Conservation (phyloP, 2,113 vertebrate genomes). For the Pipra filicauda region DNA sequence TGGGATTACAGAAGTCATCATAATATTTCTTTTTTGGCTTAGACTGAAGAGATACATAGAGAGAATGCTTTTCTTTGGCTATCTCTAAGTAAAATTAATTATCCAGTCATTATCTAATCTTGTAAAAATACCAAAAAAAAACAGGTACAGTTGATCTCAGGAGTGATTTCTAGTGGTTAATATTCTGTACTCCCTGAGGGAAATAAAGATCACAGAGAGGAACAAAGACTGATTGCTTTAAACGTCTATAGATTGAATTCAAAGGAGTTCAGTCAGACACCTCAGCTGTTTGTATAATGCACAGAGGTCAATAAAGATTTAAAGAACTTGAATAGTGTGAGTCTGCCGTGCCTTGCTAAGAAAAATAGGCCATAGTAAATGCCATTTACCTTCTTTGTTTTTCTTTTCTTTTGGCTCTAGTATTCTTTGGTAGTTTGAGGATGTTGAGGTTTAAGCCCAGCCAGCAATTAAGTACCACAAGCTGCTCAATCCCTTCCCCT, state of each 20-base stretch:
- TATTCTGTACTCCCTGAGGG: background rate
- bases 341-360: background rate
- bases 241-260: background rate
- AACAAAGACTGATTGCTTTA: background rate
- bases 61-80: background rate
- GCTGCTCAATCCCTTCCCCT: background rate
- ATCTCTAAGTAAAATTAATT: background rate
- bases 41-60: background rate
- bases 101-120: background rate
- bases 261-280: background rate
- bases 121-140: background rate
- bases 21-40: background rate
- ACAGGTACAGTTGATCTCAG: background rate
- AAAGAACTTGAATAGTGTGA: background rate
- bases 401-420: background rate
- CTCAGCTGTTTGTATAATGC: background rate
- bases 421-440: background rate
- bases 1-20: background rate
- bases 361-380: background rate
- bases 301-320: background rate
- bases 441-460: background rate
- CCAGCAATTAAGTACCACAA: background rate
- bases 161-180: background rate
- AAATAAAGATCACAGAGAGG: background rate
- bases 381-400: background rate